phyloP scores from a whole-genome alignment of 2,113 vertebrate genomes.

The Lasiurus cinereus region DNA sequence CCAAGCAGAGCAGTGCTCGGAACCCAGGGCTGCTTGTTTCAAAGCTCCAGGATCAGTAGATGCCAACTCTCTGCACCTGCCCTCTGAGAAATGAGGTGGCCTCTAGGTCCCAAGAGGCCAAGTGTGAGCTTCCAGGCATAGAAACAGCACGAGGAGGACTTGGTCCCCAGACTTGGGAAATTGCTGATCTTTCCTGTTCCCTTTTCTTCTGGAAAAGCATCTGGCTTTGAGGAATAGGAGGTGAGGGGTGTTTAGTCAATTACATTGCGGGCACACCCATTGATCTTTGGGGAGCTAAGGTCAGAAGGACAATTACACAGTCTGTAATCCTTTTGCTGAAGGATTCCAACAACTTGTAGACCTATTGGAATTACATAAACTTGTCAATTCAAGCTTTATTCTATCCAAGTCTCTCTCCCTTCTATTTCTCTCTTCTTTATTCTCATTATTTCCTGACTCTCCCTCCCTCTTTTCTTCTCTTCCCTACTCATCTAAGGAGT shows the following conservation, averaged over 20 bases:
- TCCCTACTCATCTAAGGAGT: conserved; percentile 31
- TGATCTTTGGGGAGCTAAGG: conserved; percentile 59
- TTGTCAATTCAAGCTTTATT: conserved; percentile 43
- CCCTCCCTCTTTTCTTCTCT: conserved; percentile 14
- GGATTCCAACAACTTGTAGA: not conserved
- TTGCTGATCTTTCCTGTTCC: not conserved
- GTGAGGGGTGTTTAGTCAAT: conserved; percentile 28
- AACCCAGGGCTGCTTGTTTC: not conserved
- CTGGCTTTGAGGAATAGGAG: conserved; percentile 59
- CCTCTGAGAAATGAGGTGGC: not conserved
- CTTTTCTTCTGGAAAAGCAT: not conserved
- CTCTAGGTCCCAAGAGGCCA: not conserved
- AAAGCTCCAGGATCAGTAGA: not conserved
- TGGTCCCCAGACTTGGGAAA: not conserved
- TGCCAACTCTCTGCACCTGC: not conserved
- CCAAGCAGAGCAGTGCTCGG: not conserved
- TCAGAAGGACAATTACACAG: conserved; percentile 57
- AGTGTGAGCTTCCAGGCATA: not conserved
- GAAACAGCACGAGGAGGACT: fast-evolving
- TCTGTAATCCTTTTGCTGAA: not conserved
- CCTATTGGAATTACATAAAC: conserved; percentile 11
- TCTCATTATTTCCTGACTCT: conserved; percentile 53
- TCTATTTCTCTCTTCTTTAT: conserved; percentile 52
- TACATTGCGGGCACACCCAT: conserved; percentile 16
- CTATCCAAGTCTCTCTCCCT: not conserved